Base-by-base conservation (phyloP, 2,113 vertebrate species). In the Varanus komodoensis region DNA sequence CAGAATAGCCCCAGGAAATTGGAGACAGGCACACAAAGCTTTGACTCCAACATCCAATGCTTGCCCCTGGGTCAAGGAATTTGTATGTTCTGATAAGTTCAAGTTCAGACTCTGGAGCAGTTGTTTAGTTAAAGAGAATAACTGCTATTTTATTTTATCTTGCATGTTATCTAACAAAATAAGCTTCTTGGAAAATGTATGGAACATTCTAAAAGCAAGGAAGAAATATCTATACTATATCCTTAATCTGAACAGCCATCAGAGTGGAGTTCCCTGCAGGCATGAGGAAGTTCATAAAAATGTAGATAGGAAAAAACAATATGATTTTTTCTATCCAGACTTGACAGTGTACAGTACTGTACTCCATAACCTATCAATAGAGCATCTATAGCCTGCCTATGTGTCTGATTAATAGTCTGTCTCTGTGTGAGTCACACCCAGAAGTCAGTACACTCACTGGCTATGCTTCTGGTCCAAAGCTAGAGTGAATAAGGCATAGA, bases 1-100 rank as follows among this genome's bases (percentile, higher is more conserved):
- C 86, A 92, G 94, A 88, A 91, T 93, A 95, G 93, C 2, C 52
- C 73, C 94, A 92, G 92, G 14, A 73, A 86, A 57, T 12, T 86
- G 75, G 61, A 85, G 34, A 94, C 93, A 89, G 91, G 89, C 1
- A 0, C 34, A 19, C 52, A 6, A 54, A 52, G 38, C 32, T 21
- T 91, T 64, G 0, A 34, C 89, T 94, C 94, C 93, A 92, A 93
- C 92, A 78, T 85, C 71, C 54, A 77, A 34, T 0, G 17, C 8
- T 86, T 90, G 75, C 57, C 12, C 73, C 32, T 92, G 27, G 83
- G 92, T 93, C 91, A 74, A 69, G 50, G 54, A 61, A 6, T 88
- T 6, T 89, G 89, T 83, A 79, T 90, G 86, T 79, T 86, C 1
- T 25, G 92, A 1, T 88, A 80, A 86, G 90, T 0, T 0, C 12